Evolutionary conservation across 2,113 vertebrate genomes (phyloP).

Genomic region (Oreochromis niloticus): DNA sequence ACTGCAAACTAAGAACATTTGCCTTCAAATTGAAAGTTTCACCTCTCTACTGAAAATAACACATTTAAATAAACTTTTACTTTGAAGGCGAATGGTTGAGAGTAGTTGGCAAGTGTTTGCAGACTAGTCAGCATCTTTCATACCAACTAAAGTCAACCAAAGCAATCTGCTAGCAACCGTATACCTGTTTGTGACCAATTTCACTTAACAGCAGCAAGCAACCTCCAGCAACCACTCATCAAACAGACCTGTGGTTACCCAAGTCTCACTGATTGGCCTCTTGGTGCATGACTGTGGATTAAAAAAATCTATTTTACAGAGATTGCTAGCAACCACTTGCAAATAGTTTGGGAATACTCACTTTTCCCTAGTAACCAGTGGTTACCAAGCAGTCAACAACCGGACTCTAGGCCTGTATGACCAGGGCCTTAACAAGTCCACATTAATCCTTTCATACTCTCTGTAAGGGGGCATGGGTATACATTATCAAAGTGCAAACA

Average conservation of each 20-base stretch:
- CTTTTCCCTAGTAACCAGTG: not conserved
- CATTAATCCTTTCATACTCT: not conserved
- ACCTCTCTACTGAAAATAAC: not conserved
- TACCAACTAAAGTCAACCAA: not conserved
- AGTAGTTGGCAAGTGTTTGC: not conserved
- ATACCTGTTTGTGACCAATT: not conserved
- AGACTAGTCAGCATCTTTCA: not conserved
- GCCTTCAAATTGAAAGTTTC: not conserved
- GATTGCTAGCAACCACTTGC: not conserved
- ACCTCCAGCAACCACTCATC: not conserved
- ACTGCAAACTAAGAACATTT: not conserved
- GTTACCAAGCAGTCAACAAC: not conserved
- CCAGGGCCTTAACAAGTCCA: not conserved
- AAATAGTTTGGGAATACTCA: not conserved
- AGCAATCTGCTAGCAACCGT: not conserved
- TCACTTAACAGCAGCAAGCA: not conserved
- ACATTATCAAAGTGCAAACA: not conserved
- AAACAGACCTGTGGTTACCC: accelerated
- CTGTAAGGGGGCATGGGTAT: not conserved
- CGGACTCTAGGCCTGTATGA: not conserved
- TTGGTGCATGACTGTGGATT: not conserved
- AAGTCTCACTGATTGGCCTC: not conserved
- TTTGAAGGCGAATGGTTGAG: not conserved
- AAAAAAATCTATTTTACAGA: not conserved
- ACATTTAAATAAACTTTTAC: not conserved